Evolutionary conservation across 2,888 invertebrate genomes (phyloP).

Genomic region (Hypercompe scribonia): DNA sequence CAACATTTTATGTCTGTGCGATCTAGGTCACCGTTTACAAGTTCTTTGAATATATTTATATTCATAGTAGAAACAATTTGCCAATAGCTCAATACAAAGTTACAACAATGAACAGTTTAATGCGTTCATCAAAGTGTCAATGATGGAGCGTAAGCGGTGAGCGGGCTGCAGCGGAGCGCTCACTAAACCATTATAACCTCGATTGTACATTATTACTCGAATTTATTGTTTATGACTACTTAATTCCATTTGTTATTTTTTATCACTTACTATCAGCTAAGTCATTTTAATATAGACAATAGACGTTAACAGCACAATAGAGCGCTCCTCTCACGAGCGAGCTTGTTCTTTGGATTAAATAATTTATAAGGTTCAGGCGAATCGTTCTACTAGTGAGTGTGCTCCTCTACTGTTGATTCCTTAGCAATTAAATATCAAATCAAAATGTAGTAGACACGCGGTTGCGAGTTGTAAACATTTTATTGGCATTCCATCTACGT

Average conservation of each 20-base stretch:
- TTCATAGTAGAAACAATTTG: background rate
- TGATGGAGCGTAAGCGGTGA: conserved; percentile 2
- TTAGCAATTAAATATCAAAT: conserved; percentile 3
- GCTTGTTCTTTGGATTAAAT: too few relatives aligned
- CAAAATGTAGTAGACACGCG: background rate
- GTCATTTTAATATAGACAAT: conserved; percentile 8
- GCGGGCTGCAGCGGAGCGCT: background rate
- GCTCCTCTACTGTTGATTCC: background rate
- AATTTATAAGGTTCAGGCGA: background rate
- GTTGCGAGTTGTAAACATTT: background rate
- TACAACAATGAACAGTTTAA: conserved; percentile 2
- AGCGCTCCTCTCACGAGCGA: background rate
- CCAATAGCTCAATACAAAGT: background rate
- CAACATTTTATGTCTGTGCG: background rate
- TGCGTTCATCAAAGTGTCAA: conserved; percentile 9
- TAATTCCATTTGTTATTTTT: conserved; percentile 4
- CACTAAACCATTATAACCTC: background rate
- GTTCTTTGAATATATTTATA: conserved; percentile 2
- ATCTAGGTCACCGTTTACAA: background rate
- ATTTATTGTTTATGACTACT: conserved; percentile 11
- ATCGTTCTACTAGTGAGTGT: background rate
- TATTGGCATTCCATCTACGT: background rate
- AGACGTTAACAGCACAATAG: background rate
- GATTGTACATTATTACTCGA: background rate
- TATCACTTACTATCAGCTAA: background rate